Conservation (phyloP, 2,113 vertebrate genomes). For the Parotia lawesii region DNA sequence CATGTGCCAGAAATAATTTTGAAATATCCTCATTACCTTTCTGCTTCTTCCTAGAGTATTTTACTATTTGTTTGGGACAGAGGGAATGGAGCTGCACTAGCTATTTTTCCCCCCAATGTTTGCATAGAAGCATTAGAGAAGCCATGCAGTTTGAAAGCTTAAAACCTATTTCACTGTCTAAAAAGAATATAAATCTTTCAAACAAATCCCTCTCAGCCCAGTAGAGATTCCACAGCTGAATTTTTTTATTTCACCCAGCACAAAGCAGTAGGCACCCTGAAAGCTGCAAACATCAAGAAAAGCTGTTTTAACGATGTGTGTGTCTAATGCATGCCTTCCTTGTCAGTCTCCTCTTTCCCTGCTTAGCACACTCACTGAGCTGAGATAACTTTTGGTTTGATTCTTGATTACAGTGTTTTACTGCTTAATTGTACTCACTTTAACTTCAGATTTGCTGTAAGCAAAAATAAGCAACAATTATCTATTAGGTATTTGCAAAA, state of each 20-base stretch:
- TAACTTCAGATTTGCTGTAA: background rate
- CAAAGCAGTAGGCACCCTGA: conserved; percentile 50
- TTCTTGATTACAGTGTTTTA: conserved; percentile 24
- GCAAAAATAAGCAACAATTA: conserved; percentile 11
- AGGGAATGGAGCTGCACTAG: background rate
- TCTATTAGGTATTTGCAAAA: conserved; percentile 31
- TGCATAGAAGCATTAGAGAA: conserved; percentile 48
- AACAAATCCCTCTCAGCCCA: conserved; percentile 35
- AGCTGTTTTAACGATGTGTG: conserved; percentile 44
- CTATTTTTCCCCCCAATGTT: background rate
- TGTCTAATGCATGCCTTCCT: conserved; percentile 42
- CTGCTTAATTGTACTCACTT: conserved; percentile 37
- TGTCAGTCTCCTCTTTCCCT: background rate
- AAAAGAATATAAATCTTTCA: conserved; percentile 51
- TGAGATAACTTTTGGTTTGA: conserved; percentile 21
- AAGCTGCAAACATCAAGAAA: conserved; percentile 30
- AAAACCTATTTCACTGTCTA: background rate
- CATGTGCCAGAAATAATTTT: conserved; percentile 32
- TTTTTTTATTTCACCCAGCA: conserved; percentile 35
- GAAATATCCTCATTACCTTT: conserved; percentile 38
- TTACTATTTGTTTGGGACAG: conserved; percentile 24
- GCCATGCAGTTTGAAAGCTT: conserved; percentile 21
- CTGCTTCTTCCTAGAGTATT: conserved; percentile 15
- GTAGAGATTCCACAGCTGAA: background rate
- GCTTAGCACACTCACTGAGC: background rate